Base-by-base conservation (phyloP, 2,888 invertebrate genomes). In the Heliconius charithonia region DNA sequence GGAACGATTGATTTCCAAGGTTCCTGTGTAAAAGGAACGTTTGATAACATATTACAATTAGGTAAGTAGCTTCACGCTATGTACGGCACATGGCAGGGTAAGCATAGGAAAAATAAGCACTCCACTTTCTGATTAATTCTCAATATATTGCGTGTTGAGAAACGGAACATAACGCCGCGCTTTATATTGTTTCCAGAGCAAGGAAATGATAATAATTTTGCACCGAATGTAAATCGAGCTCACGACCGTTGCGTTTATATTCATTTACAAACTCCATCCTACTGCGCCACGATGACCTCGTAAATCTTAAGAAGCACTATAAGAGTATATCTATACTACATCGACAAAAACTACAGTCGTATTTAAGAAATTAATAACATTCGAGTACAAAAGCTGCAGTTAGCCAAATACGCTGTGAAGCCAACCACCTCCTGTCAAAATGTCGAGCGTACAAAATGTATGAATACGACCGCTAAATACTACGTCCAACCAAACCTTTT, bases 361-460 rank as follows among this genome's bases (percentile, higher is more conserved):
- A 63, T 25, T n/a, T 3, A n/a, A 25, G 45, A 19, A 62, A 62
- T 22, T 22, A 27, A 16, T 13, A 65, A 19, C 19, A 41, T 37
- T 16, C 29, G 9, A 41, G 19, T 12, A 74, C 41, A 63, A 74
- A 74, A 41, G 73, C 37, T 37, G 63, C 37, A 37, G 41, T 27
- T 27, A 41, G 12, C 62, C 63, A 63, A 63, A 63, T 63, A 41
- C 37, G 63, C 63, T 62, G 22, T 3, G 22, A 69, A 45, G 13
- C 41, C 67, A 25, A 63, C 41, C 32, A 63, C 41, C 32, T 56
- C 62, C 37, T 41, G 63, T 63, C 63, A 74, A 22, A 74, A 63
- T 27, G 27, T 74, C 22, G 13, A 62, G 12, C 74, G 65, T 45
- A 65, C 63, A 63, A 63, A 45, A 74, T 74, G 62, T 65, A 74